Evolutionary conservation across 2,888 invertebrate genomes (phyloP).

Genomic region (Scaptodrosophila latifasciaeformis): DNA sequence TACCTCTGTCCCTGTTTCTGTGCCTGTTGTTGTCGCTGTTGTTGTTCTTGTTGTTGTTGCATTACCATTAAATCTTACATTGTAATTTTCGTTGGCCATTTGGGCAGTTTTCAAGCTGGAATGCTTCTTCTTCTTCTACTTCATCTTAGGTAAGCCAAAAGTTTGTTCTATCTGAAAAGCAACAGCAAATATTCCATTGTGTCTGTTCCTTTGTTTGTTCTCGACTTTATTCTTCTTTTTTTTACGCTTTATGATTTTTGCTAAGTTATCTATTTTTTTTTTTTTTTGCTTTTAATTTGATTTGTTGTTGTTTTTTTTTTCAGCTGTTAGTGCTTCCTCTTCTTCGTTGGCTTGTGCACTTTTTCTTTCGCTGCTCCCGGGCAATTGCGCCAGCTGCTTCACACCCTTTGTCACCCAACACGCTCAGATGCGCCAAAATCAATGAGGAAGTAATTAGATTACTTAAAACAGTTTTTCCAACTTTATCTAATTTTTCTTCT

Average conservation of each 20-base stretch:
- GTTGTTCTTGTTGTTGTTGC: background rate
- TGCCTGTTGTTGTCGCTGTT: background rate
- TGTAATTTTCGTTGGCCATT: too few relatives aligned
- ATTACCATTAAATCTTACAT: too few relatives aligned
- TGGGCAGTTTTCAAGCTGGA: too few relatives aligned
- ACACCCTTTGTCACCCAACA: conserved; percentile 8
- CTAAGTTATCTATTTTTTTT: too few relatives aligned
- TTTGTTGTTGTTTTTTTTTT: background rate
- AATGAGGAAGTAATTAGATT: conserved; percentile 62
- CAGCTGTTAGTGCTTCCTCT: conserved; percentile 9
- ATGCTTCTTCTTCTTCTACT: too few relatives aligned
- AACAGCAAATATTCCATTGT: too few relatives aligned
- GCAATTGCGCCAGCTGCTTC: conserved; percentile 5
- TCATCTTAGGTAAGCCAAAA: too few relatives aligned
- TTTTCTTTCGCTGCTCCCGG: conserved; percentile 39
- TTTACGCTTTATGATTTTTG: too few relatives aligned
- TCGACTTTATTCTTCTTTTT: too few relatives aligned
- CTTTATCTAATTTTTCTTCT: background rate
- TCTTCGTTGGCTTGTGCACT: conserved; percentile 27
- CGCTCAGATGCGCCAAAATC: conserved; percentile 41
- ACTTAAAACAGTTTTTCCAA: conserved; percentile 4
- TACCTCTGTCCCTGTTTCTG: background rate
- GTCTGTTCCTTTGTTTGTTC: too few relatives aligned
- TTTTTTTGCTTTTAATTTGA: too few relatives aligned
- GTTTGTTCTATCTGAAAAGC: too few relatives aligned